phyloP scores from a whole-genome alignment of 2,888 invertebrate genomes.

The Lasioglossum morio region DNA sequence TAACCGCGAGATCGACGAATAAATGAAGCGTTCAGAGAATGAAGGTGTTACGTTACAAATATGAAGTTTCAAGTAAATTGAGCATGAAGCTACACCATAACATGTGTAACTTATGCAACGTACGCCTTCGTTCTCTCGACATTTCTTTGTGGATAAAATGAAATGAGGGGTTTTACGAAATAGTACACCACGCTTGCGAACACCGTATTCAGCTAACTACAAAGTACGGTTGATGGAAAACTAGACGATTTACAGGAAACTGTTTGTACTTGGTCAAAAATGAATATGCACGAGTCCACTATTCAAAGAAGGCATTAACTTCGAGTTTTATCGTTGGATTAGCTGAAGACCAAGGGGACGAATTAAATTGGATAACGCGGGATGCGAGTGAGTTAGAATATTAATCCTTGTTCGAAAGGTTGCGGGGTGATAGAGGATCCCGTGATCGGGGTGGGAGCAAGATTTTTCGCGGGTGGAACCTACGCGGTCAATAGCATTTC shows the following conservation, averaged over 20 bases:
- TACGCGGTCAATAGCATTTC: constrained; percentile 71
- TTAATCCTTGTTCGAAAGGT: not conserved
- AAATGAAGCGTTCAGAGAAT: constrained; percentile 9
- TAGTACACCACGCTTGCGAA: not conserved
- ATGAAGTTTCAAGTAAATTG: constrained; percentile 7
- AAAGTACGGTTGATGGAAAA: not conserved
- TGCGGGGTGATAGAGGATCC: not conserved
- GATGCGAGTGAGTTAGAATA: not conserved
- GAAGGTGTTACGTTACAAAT: constrained; percentile 17
- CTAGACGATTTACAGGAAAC: not conserved
- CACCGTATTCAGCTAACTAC: not conserved
- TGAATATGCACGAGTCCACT: not conserved
- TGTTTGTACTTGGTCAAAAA: not conserved
- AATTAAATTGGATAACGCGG: not conserved
- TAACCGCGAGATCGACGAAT: not conserved
- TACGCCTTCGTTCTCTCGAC: not conserved
- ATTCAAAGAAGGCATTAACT: not conserved
- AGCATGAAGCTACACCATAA: not conserved
- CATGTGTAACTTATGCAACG: constrained; percentile 7
- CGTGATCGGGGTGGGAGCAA: not conserved
- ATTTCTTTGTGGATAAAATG: constrained; percentile 7
- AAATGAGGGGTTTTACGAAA: constrained; percentile 10
- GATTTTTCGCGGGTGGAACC: constrained; percentile 65
- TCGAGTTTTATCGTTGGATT: not conserved
- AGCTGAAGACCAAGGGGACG: not conserved